Evolutionary conservation across 2,888 invertebrate species (phyloP), one percentile per base, ranked within the genome.

Genomic region (Bellardia pandia): DNA sequence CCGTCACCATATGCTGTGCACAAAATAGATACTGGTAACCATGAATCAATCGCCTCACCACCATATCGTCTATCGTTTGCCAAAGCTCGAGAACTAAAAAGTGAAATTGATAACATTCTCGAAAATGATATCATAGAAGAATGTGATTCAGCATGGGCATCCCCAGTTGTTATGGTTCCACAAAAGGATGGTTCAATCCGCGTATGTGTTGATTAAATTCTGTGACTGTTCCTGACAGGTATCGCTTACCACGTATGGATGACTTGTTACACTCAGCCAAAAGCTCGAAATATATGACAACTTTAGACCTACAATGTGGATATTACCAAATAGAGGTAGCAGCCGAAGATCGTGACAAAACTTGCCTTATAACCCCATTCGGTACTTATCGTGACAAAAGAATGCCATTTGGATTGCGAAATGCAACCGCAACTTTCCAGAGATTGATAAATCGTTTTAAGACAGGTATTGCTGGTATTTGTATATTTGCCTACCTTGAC

Each of bases 241-340:
- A 23, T 23, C n/a, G n/a, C n/a, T 76, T 93, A n/a, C 94, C 94
- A 1, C 86, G 92, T 13, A 92, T 93, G 40, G 93, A 94, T 72
- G 93, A 93, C 23, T 82, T 93, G 30, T 72, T 94, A 8, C 92
- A 93, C 58, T 89, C 87, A 0, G 90, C 92, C 0, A 91, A 90
- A 30, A 56, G 33, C 7, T 66, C 76, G 33, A 53, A 37, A 2
- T 76, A 9, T 37, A 60, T 60, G 33, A 60, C 60, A n/a, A 51
- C 68, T 30, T 40, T 68, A 16, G 68, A 45, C 13, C 42, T 77
- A 11, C 56, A 68, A 37, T 30, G 68, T 76, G 77, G 77, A 13
- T 77, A 68, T 33, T 77, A 77, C 14, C 68, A 68, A 23, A 58
- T 77, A 0, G 68, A 68, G 58, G 68, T 77, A 7, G 68, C 68